phyloP scores from a whole-genome alignment of 2,113 vertebrate genomes.

The Menura novaehollandiae region DNA sequence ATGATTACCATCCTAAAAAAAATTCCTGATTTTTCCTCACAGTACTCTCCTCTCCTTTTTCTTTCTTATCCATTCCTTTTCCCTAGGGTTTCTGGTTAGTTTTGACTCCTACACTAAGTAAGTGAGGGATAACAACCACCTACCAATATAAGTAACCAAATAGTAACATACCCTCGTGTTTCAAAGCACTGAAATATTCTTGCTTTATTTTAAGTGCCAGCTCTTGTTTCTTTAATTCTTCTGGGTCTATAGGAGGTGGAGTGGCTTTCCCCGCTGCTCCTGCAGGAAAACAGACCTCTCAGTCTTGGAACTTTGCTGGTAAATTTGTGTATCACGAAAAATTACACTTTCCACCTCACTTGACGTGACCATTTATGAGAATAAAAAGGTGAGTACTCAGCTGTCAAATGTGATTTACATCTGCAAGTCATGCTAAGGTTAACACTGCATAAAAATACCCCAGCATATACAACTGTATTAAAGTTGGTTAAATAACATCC shows the following conservation, averaged over 20 bases:
- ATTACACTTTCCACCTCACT: background rate
- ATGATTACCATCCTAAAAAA: background rate
- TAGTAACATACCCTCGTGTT: conserved; percentile 78
- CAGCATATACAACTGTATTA: background rate
- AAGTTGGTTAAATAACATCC: background rate
- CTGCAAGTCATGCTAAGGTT: background rate
- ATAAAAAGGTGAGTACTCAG: background rate
- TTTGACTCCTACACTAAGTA: background rate
- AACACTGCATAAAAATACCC: background rate
- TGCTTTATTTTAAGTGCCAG: conserved; percentile 71
- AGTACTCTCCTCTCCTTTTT: background rate
- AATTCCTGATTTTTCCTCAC: background rate
- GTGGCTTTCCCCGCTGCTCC: conserved; percentile 2
- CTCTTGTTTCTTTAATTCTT: conserved; percentile 63
- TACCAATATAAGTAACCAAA: background rate
- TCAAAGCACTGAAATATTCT: conserved; percentile 78
- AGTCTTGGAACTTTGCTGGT: background rate
- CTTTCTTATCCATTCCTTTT: background rate
- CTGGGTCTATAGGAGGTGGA: background rate
- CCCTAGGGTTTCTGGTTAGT: background rate
- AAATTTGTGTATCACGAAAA: background rate
- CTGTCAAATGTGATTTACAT: background rate
- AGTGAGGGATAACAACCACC: background rate
- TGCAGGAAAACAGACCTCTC: conserved; percentile 4
- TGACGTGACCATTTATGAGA: background rate